Percentiles rank a stretch among this genome's conserved stretches.
phyloP scores from a whole-genome alignment of 2,113 vertebrate genomes.

The Tragelaphus scriptus region DNA sequence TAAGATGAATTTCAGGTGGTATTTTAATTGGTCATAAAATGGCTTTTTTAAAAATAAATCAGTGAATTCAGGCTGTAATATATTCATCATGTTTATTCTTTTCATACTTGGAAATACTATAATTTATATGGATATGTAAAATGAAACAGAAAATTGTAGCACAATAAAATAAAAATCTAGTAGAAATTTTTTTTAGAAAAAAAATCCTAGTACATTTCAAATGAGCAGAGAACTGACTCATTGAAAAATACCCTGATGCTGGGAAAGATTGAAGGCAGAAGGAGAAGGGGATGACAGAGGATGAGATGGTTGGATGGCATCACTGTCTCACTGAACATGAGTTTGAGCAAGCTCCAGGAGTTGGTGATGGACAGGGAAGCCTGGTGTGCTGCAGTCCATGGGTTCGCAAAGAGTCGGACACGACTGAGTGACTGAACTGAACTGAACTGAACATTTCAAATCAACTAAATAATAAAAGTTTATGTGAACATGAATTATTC shows the following conservation, averaged over 20 bases:
- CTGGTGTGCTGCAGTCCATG: background rate
- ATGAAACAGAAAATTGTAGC: background rate
- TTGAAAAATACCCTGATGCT: background rate
- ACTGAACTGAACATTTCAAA: background rate
- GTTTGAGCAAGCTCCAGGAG: rapidly evolving
- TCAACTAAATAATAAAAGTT: background rate
- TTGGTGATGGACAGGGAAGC: background rate
- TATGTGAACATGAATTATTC: background rate
- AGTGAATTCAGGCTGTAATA: background rate
- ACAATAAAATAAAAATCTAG: background rate
- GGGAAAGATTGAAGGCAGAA: background rate
- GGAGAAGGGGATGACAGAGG: background rate
- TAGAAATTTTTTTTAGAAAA: background rate
- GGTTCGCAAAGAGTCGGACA: rapidly evolving
- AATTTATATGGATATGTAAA: background rate
- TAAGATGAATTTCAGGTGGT: background rate
- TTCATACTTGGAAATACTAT: background rate
- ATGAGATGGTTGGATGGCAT: background rate
- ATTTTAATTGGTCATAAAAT: background rate
- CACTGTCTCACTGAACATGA: background rate
- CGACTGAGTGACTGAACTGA: background rate
- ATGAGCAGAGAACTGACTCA: background rate
- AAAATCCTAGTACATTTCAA: background rate
- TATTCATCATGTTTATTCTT: background rate
- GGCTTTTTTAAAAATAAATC: background rate